phyloP scores from a whole-genome alignment of 2,113 vertebrate species.

The Egretta garzetta region DNA sequence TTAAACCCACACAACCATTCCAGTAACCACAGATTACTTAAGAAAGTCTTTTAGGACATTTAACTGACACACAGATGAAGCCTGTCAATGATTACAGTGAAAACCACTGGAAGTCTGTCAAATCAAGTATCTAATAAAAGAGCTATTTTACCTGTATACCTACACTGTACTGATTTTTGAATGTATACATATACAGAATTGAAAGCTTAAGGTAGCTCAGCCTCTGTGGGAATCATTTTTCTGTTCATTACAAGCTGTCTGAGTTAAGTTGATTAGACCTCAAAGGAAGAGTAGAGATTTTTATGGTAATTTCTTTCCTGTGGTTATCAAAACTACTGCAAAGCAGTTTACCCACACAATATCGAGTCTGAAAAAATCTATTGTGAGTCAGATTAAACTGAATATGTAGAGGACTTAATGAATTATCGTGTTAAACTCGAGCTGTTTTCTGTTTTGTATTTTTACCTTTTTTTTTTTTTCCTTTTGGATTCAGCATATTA shows the following conservation, averaged over 20 bases:
- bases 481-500: constrained; percentile 60
- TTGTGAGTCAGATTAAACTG: constrained; percentile 43
- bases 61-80: constrained; percentile 40
- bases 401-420: constrained; percentile 39
- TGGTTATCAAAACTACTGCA: constrained; percentile 42
- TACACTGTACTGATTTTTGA: constrained; percentile 22
- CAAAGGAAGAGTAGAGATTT: constrained; percentile 46
- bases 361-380: background rate
- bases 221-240: constrained; percentile 46
- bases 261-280: constrained; percentile 42
- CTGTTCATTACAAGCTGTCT: constrained; percentile 54
- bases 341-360: constrained; percentile 49
- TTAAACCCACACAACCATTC: constrained; percentile 19
- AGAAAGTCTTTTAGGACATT: constrained; percentile 48
- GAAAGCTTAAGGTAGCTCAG: constrained; percentile 31
- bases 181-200: background rate
- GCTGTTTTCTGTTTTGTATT: background rate
- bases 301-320: constrained; percentile 37
- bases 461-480: background rate
- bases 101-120: constrained; percentile 32
- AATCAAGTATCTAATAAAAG: background rate
- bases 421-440: constrained; percentile 46
- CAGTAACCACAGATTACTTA: constrained; percentile 38
- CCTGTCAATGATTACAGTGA: constrained; percentile 27
- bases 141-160: constrained; percentile 23